Percentiles rank a stretch among this genome's conserved stretches.
Conservation (phyloP, 2,888 invertebrate genomes). For the Drosophila birchii region DNA sequence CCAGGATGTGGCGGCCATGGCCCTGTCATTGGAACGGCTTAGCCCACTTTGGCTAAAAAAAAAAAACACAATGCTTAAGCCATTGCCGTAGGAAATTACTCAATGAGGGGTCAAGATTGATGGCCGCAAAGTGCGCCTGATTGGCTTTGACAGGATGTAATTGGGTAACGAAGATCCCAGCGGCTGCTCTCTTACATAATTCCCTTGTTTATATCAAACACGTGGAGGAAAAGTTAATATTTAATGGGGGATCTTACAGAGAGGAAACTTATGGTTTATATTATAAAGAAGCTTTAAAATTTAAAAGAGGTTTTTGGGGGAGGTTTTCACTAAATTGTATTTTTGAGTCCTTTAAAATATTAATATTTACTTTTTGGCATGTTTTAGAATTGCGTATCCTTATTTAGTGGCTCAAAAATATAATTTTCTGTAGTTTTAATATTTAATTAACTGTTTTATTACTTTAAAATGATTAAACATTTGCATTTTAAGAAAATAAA, state of each 20-base stretch:
- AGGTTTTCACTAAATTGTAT: neutral
- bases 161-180: slow-evolving; percentile 17
- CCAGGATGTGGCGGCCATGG: slow-evolving; percentile 58
- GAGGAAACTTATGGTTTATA: neutral
- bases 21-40: slow-evolving; percentile 56
- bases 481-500: neutral
- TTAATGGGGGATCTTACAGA: neutral
- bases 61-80: slow-evolving; percentile 58
- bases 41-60: slow-evolving; percentile 35
- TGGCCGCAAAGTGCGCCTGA: slow-evolving; percentile 27
- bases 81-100: slow-evolving; percentile 63
- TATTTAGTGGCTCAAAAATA: neutral
- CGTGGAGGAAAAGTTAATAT: neutral
- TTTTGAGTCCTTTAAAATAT: neutral
- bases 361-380: neutral
- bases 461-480: neutral
- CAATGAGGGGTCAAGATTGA: slow-evolving; percentile 58
- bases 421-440: accelerated
- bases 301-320: neutral
- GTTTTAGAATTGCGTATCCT: neutral
- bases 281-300: neutral
- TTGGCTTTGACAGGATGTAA: slow-evolving; percentile 44
- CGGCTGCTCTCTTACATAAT: slow-evolving; percentile 53
- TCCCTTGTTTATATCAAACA: neutral
- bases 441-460: neutral